phyloP scores from a whole-genome alignment of 2,113 vertebrate species.

The Equus przewalskii region DNA sequence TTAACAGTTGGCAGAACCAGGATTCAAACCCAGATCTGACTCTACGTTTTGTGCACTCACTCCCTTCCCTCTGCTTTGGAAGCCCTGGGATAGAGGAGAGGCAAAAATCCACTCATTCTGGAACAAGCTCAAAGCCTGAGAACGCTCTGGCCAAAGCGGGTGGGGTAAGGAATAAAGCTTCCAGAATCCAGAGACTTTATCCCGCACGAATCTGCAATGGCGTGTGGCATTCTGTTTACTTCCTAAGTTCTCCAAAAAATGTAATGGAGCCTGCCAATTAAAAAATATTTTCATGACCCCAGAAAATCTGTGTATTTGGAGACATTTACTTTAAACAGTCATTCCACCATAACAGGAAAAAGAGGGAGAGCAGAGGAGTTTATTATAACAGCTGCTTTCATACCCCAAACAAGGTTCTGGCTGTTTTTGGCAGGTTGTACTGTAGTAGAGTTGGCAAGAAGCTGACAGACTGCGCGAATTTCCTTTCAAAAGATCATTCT shows the following conservation, averaged over 20 bases:
- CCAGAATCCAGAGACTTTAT: neutral
- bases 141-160: neutral
- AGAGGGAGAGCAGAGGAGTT: constrained; percentile 74
- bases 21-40: neutral
- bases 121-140: neutral
- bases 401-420: constrained; percentile 81
- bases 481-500: constrained; percentile 81
- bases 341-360: constrained; percentile 82
- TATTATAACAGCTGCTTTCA: constrained; percentile 86
- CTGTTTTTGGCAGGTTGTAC: constrained; percentile 81
- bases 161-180: neutral
- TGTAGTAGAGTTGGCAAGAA: constrained; percentile 74
- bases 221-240: constrained; percentile 77
- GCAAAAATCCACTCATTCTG: neutral
- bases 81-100: neutral
- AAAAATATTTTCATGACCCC: constrained; percentile 83
- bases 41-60: neutral
- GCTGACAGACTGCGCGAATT: constrained; percentile 74
- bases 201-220: constrained; percentile 37
- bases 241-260: constrained; percentile 75
- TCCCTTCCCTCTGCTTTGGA: neutral
- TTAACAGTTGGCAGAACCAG: neutral
- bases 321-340: constrained; percentile 82
- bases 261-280: constrained; percentile 71
- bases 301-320: constrained; percentile 75